A percentile compares a stretch with the other conserved stretches of the same genome.
These are phyloP conservation scores for Cottoperca gobio DNA, from an alignment of 2,797 vertebrate genomes.

Conservation along the genomic window DNA sequence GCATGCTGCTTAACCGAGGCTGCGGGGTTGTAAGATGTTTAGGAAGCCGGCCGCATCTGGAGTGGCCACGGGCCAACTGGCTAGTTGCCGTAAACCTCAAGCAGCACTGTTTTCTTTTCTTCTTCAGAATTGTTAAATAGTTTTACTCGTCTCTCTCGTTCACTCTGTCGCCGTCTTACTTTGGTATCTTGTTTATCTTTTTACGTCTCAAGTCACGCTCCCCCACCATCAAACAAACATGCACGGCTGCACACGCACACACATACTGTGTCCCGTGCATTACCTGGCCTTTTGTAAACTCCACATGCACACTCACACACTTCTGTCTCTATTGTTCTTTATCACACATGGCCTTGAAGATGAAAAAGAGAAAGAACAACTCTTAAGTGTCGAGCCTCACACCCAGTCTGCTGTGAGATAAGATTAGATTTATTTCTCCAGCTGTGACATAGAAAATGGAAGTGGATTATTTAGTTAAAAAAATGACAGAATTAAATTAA, in stretches of 20 bases:
- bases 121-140: not conserved
- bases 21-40: constrained; percentile 57
- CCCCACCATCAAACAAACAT: constrained; percentile 10
- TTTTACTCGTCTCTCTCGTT: constrained; percentile 15
- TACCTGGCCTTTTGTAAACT: constrained; percentile 45
- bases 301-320: constrained; percentile 3
- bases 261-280: constrained; percentile 9
- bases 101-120: not conserved
- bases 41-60: constrained; percentile 64
- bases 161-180: not conserved
- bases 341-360: constrained; percentile 44
- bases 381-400: constrained; percentile 63
- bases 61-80: constrained; percentile 61
- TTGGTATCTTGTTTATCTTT: constrained; percentile 23
- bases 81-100: constrained; percentile 48
- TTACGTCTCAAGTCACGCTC: constrained; percentile 11
- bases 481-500: constrained; percentile 79
- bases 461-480: constrained; percentile 79
- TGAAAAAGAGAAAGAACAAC: constrained; percentile 52
- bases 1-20: constrained; percentile 49
- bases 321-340: constrained; percentile 46
- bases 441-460: constrained; percentile 71
- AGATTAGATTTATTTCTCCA: constrained; percentile 80
- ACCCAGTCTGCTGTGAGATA: constrained; percentile 67
- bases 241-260: not conserved